Evolutionary conservation across 1,140 invertebrate genomes (phyloP), one percentile per base, ranked within the genome.

Genomic region (Leptinotarsa defecta): DNA sequence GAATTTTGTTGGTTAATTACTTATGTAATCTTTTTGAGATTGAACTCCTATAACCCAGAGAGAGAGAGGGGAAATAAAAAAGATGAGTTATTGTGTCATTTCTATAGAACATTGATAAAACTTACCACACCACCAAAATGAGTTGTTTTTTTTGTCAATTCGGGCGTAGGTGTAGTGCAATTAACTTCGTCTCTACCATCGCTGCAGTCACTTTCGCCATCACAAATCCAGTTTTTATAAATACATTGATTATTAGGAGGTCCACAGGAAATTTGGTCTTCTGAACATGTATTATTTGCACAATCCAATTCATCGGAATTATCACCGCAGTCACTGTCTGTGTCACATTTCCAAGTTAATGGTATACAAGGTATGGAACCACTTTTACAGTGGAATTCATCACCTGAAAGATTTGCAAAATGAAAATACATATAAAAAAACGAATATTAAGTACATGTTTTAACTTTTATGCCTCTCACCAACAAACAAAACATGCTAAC

Each of bases 121-220:
- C 71, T 75, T 68, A 81, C 80, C 75, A 77, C 71, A 17, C 73
- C 22, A 22, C 57, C 48, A 68, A 81, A 80, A 34, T 15, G 34
- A 57, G 75, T 67, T 15, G 73, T 57, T 13, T 57, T 6, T 27
- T 71, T 78, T 0, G 77, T 48, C 27, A 63, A 61, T 48, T 76
- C 73, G 1, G 77, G 49, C 49, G 48, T 73, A 48, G 22, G 34
- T 3, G 52, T 76, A 0, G 87, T 88, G 77, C 93, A 94, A 75
- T 94, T 91, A 1, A 86, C 85, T 84, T 96, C 95, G 83, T 95
- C 94, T 0, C 90, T 91, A 2, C 87, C 88, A 78, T 92, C 90
- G 1, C 86, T 79, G 79, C 92, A 93, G 78, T 94, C 92, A 70
- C 88, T 87, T 76, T 93, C 91, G 0, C 92, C 92, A 82, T 94